A percentile compares a stretch with the other conserved stretches of the same genome.
These are phyloP conservation scores for Champsocephalus esox DNA, from an alignment of 2,797 vertebrate species.

Conservation along the genomic window DNA sequence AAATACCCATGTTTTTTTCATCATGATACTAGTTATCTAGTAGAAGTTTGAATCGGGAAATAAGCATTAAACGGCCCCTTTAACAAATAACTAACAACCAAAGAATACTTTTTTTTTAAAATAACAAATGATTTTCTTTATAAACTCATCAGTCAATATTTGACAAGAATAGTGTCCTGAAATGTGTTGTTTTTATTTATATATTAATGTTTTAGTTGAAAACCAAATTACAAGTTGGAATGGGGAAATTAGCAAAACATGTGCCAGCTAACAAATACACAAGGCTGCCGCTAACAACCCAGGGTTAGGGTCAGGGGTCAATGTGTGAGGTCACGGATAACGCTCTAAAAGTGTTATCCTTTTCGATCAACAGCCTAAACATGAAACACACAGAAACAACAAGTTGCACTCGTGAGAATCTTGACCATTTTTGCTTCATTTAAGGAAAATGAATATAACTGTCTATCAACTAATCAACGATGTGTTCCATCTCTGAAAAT, in stretches of 20 bases:
- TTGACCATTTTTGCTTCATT: not conserved
- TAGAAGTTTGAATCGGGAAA: no score
- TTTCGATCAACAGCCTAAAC: not conserved
- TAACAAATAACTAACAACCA: not conserved
- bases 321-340: not conserved
- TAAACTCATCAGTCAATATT: not conserved
- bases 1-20: no score
- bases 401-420: accelerated
- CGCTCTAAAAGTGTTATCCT: not conserved
- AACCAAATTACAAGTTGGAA: no score
- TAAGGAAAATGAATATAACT: not conserved
- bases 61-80: no score
- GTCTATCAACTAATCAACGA: accelerated
- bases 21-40: no score
- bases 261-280: no score
- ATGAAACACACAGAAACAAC: not conserved
- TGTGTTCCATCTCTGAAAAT: not conserved
- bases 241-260: no score
- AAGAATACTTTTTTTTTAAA: no score
- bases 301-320: not conserved
- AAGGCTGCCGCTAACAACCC: no score
- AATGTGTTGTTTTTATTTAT: not conserved
- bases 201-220: no score
- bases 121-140: not conserved
- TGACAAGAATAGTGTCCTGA: not conserved